A percentile compares a stretch with the other conserved stretches of the same genome.
Evolutionary conservation across 1,140 invertebrate genomes (phyloP).

Genomic region (Drosophila lowei): DNA sequence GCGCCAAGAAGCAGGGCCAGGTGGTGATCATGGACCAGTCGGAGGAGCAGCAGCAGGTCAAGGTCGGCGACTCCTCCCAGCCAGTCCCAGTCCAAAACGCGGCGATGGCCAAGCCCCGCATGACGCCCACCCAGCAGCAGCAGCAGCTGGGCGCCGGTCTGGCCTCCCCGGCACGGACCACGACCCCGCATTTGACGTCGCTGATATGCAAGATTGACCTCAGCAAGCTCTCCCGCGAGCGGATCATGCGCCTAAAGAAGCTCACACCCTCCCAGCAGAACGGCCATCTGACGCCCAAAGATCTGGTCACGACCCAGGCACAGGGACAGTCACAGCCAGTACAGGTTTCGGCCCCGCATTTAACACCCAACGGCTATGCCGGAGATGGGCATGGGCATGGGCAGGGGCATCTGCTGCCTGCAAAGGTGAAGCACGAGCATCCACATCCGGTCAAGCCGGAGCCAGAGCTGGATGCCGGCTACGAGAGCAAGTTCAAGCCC

Average conservation of each 20-base stretch:
- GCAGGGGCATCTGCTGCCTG: neutral
- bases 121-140: slow-evolving; percentile 59
- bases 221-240: slow-evolving; percentile 64
- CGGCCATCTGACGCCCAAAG: slow-evolving; percentile 75
- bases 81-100: neutral
- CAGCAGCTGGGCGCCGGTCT: slow-evolving; percentile 51
- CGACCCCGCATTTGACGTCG: slow-evolving; percentile 59
- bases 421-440: slow-evolving; percentile 68
- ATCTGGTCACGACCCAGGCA: slow-evolving; percentile 22
- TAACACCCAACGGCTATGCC: slow-evolving; percentile 31
- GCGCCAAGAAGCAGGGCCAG: slow-evolving; percentile 84
- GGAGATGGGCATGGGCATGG: slow-evolving; percentile 4
- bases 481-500: slow-evolving; percentile 63
- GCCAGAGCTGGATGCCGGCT: slow-evolving; percentile 65
- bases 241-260: slow-evolving; percentile 43
- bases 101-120: slow-evolving; percentile 43
- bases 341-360: no score
- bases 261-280: slow-evolving; percentile 55
- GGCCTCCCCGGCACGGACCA: slow-evolving; percentile 66
- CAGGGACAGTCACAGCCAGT: neutral
- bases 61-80: slow-evolving; percentile 33
- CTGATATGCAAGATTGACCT: slow-evolving; percentile 81
- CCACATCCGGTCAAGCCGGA: slow-evolving; percentile 72
- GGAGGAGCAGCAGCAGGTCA: slow-evolving; percentile 65
- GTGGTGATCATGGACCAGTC: slow-evolving; percentile 79